Evolutionary conservation across 2,888 invertebrate genomes (phyloP), one percentile per base, ranked within the genome.

Genomic region (Troglohyphantes excavatus): DNA sequence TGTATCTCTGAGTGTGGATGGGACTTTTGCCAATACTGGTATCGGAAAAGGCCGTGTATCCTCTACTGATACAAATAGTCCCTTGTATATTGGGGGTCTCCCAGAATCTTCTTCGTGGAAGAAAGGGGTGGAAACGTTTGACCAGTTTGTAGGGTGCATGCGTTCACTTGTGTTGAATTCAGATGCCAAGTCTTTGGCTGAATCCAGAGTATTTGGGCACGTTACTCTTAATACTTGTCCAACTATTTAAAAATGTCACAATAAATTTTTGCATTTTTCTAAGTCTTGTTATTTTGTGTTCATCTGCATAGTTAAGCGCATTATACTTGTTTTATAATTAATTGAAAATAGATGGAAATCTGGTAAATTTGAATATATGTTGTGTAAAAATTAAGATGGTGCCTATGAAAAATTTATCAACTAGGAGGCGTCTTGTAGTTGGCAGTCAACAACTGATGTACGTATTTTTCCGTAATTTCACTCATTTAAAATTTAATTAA

Each of bases 51-150:
- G 95, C 26, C 95, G 95, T 21, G 94, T 95, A 26, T 94, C 95
- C 0, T 95, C 96, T 0, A 97, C 97, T 0, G 96, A 96, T 92
- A 97, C 98, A 0, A 96, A 95, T 33, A 96, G 97, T 90, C 97
- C 98, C 0, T 94, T 99, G 43, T 99, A 96, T 94, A 95, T 99
- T 92, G 99, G 99, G 23, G 98, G 98, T 0, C 96, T 98, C 93
- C 96, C 96, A 1, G 94, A 95, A 83, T 93, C 92, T 2, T 23
- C 33, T 0, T 94, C 86, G 92, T 93, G 78, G 0, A 94, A 95
- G 39, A 53, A 23, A 13, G 98, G 97, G 1, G 95, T 97, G 2
- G 95, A 95, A 59, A 96, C 97, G 0, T 94, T 95, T 17, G 95
- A 95, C 29, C 93, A 93, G 63, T 98, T 95, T 93, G 96, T 96